Evolutionary conservation across 2,888 invertebrate species (phyloP).

Genomic region (Sminthurinus aureus): DNA sequence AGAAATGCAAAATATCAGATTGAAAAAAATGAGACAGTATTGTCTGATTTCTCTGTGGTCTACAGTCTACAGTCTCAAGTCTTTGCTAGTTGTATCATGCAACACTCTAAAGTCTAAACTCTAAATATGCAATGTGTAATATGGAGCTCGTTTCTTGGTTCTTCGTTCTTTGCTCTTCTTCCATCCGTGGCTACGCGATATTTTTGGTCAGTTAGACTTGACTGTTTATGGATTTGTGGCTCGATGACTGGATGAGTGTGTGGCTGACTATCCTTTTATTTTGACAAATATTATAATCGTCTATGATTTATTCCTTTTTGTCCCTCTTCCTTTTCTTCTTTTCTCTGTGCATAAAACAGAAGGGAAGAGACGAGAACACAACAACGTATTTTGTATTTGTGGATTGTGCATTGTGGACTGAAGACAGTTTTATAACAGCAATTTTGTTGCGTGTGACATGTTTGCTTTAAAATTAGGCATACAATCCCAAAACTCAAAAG

Average conservation of each 20-base stretch:
- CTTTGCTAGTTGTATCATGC: background rate
- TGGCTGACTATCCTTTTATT: background rate
- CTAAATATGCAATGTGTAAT: background rate
- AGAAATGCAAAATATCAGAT: background rate
- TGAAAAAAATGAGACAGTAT: background rate
- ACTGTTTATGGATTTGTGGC: background rate
- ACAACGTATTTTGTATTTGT: background rate
- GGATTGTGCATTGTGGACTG: background rate
- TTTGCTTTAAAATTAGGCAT: constrained; percentile 32
- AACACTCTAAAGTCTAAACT: background rate
- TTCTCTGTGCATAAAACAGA: background rate
- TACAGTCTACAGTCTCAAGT: too few species aligned
- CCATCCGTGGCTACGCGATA: background rate
- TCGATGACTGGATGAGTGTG: background rate
- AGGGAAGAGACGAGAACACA: background rate
- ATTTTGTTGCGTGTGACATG: constrained; percentile 30
- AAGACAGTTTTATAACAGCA: constrained; percentile 33
- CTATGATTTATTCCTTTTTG: constrained; percentile 13
- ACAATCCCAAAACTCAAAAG: background rate
- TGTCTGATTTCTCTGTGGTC: background rate
- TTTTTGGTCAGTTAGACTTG: background rate
- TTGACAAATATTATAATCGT: constrained; percentile 7
- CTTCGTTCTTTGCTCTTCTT: too few species aligned
- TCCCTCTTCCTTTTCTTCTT: background rate
- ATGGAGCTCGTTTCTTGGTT: too few species aligned